A percentile compares a stretch with the other conserved stretches of the same genome.
Evolutionary conservation across 2,888 invertebrate species (phyloP).

Genomic region (Dasypolia templi): DNA sequence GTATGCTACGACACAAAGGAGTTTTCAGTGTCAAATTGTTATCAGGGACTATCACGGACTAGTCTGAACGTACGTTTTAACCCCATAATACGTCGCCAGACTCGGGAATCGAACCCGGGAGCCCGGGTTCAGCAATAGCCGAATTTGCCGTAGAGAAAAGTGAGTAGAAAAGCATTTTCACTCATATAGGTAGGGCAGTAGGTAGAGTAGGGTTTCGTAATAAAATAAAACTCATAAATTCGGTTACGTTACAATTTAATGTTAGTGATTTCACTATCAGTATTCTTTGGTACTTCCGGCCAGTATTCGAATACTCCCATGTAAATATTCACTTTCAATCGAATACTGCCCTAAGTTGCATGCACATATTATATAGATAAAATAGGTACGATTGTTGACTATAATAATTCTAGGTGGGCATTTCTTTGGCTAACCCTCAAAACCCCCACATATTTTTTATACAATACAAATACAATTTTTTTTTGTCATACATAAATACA

Average conservation of each 20-base stretch:
- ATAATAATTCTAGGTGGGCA: conserved; percentile 66
- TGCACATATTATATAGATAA: conserved; percentile 49
- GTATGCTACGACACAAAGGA: neutral
- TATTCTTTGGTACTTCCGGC: conserved; percentile 79
- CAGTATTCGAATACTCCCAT: conserved; percentile 64
- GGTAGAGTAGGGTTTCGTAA: neutral
- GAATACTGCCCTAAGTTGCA: conserved; percentile 61
- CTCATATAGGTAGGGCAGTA: neutral
- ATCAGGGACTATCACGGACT: neutral
- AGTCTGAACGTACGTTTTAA: neutral
- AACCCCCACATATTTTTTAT: conserved; percentile 39
- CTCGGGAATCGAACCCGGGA: neutral
- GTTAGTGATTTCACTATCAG: conserved; percentile 66
- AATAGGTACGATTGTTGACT: conserved; percentile 54
- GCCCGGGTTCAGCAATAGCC: neutral
- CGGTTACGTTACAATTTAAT: conserved; percentile 61
- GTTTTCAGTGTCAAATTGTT: neutral
- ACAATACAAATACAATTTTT: too few relatives aligned
- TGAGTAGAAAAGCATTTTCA: neutral
- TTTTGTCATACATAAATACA: too few relatives aligned
- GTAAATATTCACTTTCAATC: conserved; percentile 49
- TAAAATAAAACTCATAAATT: conserved; percentile 39
- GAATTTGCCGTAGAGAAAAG: too few relatives aligned
- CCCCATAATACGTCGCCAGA: neutral
- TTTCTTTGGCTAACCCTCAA: conserved; percentile 75